A percentile compares a stretch with the other conserved stretches of the same genome.
These are phyloP conservation scores for Herpetotheres cachinnans DNA, from an alignment of 2,113 vertebrate species.

Conservation along the genomic window DNA sequence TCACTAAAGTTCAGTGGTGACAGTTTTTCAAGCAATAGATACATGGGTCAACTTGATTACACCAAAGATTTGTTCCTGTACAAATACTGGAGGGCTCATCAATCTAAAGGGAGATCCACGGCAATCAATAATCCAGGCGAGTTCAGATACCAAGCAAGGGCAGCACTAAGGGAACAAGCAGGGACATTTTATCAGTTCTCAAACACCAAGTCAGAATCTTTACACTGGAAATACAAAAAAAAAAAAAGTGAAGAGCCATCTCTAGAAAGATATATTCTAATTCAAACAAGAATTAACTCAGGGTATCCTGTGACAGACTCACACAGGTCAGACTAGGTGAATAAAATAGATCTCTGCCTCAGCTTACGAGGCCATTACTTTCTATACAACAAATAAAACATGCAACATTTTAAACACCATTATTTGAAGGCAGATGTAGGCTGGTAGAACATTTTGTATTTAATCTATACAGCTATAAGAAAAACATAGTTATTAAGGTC, in stretches of 20 bases:
- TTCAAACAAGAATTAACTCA: not conserved
- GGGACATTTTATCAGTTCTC: not conserved
- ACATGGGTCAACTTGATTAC: not conserved
- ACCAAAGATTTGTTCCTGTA: not conserved
- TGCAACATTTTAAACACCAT: not conserved
- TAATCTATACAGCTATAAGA: not conserved
- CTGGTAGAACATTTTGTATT: not conserved
- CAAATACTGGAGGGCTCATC: not conserved
- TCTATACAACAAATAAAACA: not conserved
- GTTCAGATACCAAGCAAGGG: not conserved
- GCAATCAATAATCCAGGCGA: not conserved
- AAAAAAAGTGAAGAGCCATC: not conserved
- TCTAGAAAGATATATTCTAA: not conserved
- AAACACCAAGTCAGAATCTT: not conserved
- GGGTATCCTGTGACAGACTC: not conserved
- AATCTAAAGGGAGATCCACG: not conserved
- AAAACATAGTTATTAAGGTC: not conserved
- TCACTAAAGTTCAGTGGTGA: not conserved
- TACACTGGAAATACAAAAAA: not conserved
- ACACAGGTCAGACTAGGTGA: not conserved
- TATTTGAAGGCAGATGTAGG: not conserved
- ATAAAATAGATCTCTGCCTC: not conserved
- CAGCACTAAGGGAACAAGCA: not conserved
- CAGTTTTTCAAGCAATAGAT: not conserved
- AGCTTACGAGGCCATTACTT: not conserved